phyloP scores from a whole-genome alignment of 1,140 invertebrate genomes.

The Agrypnia vestita region DNA sequence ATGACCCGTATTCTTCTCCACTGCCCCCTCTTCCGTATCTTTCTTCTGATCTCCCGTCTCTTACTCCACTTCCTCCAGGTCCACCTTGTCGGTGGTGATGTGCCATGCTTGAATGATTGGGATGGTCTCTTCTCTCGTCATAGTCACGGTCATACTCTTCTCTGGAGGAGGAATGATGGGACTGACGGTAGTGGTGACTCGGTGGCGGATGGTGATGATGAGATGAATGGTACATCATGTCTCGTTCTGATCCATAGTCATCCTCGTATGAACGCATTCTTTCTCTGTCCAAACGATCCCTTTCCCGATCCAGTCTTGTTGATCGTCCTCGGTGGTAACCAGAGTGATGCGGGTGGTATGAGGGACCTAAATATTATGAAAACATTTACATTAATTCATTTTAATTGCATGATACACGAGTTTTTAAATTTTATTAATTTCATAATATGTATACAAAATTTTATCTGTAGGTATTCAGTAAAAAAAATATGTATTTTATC shows the following conservation, averaged over 20 bases:
- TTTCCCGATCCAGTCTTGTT: constrained; percentile 57
- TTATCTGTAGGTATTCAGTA: no score
- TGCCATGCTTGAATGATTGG: constrained; percentile 61
- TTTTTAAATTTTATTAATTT: no score
- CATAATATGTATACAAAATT: no score
- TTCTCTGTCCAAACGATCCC: constrained; percentile 65
- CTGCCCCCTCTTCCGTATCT: constrained; percentile 55
- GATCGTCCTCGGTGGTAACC: constrained; percentile 53
- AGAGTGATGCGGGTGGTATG: constrained; percentile 58
- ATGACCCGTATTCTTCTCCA: constrained; percentile 64
- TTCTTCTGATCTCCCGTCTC: constrained; percentile 66
- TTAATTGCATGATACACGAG: no score
- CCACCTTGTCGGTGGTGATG: constrained; percentile 59
- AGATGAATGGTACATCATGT: constrained; percentile 64
- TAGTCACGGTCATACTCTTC: constrained; percentile 60
- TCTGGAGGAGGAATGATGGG: constrained; percentile 59
- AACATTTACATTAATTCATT: no score
- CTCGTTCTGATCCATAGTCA: constrained; percentile 68
- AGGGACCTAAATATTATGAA: constrained; percentile 51
- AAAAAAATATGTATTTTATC: no score
- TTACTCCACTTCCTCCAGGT: constrained; percentile 43
- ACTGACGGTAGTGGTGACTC: constrained; percentile 62
- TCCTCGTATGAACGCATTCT: constrained; percentile 70
- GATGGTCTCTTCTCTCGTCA: constrained; percentile 62
- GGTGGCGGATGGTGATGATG: constrained; percentile 51